Evolutionary conservation across 2,113 vertebrate genomes (phyloP).

Genomic region (Panurus biarmicus): DNA sequence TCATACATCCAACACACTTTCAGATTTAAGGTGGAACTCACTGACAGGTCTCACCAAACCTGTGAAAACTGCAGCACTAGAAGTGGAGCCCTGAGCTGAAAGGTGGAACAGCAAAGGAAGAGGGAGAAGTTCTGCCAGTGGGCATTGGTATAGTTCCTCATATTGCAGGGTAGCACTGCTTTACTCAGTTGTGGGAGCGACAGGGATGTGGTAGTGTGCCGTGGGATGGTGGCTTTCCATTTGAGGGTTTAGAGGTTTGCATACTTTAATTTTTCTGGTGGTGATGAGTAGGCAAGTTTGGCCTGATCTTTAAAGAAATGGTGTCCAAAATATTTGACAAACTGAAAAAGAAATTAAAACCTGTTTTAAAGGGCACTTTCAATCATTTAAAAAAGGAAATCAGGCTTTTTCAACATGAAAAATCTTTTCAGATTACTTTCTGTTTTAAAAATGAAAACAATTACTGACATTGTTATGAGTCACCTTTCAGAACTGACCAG

Average conservation of each 20-base stretch:
- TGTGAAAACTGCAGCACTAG: neutral
- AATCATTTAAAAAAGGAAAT: neutral
- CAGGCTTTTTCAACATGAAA: neutral
- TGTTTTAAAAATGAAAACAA: neutral
- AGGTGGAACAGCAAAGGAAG: neutral
- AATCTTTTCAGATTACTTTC: neutral
- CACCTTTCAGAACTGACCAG: neutral
- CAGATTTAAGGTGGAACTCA: neutral
- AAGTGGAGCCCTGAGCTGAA: neutral
- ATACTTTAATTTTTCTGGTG: neutral
- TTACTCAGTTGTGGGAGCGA: neutral
- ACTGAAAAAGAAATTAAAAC: neutral
- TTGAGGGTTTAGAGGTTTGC: neutral
- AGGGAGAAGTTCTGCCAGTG: neutral
- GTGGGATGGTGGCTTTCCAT: neutral
- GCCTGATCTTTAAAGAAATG: neutral
- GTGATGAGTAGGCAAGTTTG: neutral
- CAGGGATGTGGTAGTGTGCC: neutral
- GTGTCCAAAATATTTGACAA: neutral
- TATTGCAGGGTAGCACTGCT: neutral
- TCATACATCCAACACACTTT: neutral
- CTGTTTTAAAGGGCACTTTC: neutral
- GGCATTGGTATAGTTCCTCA: fast-evolving
- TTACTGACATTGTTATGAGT: neutral
- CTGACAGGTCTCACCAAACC: neutral